Evolutionary conservation across 2,888 invertebrate genomes (phyloP), one percentile per base, ranked within the genome.

Genomic region (Stenichneumon culpator): DNA sequence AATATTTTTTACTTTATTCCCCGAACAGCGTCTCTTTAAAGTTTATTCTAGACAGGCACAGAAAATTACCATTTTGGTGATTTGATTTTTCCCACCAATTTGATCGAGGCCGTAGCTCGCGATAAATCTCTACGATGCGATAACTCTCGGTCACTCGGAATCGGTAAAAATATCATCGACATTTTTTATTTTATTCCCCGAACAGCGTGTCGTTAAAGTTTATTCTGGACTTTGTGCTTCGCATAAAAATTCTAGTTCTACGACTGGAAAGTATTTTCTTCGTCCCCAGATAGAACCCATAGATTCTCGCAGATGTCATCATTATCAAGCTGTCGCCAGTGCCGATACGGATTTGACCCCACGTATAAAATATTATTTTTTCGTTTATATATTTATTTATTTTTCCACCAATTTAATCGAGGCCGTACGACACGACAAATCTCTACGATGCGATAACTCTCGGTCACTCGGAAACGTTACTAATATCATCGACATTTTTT

Each of bases 141-240:
- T 75, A 74, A 83, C 60, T 22, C 60, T 3, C 47, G 63, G 28
- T 3, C 60, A 60, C 14, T 60, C 60, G 28, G 25, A 28, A 22
- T 25, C 3, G 6, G 6, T 65, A 5, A 6, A 25, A 50, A 36
- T 63, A 36, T 63, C n/a, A 65, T n/a, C 50, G 32, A 9, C 19
- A 44, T 68, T 68, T 60, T 52, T 72, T 63, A 11, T 60, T 79
- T n/a, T 50, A 60, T 63, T 57, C 16, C 60, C 28, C 44, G 54
- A 70, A 79, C 47, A 44, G 16, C 79, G 54, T 36, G 70, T 83
- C 83, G 75, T 79, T 79, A 83, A 83, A 75, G 69, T 63, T 65
- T 83, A 83, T 32, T 6, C 32, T 32, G 6, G 54, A 70, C 54
- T 16, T 57, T 25, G 6, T 0, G 72, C 39, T 39, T 44, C 16